Evolutionary conservation across 1,140 invertebrate genomes (phyloP), one percentile per base, ranked within the genome.

Genomic region (Neodiprion virginianus): DNA sequence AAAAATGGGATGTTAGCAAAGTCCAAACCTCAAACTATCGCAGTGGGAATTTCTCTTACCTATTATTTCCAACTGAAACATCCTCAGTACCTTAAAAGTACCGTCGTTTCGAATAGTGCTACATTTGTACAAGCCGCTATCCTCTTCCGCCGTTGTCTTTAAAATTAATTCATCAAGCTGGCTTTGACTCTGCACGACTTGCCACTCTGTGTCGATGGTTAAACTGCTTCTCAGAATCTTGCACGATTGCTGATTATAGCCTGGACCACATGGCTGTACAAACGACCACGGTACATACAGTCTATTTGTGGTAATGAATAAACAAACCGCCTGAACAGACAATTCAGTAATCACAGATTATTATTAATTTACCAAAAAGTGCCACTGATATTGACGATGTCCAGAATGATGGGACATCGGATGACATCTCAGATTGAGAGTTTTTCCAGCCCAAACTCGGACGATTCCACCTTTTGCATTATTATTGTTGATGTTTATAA

Each of bases 31-130:
- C 28, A 5, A 40, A 40, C 28, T 40, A 40, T 40, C 28, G 28
- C 28, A 40, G 0, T 21, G 17, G 17, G 17, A 21, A 1, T 5
- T 40, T 40, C 28, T 14, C 67, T 69, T 23, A 69, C 67, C 67
- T 14, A 69, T 69, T 69, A 69, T 69, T 69, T 69, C 67, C 17
- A 69, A 47, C 67, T 69, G 67, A 47, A 69, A 69, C 67, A 69
- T 69, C 21, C 67, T 21, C 23, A 69, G 21, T 23, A 69, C 67
- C 67, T 69, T 69, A 0, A 69, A 69, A 69, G 67, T 69, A 69
- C 67, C 21, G 23, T 69, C 67, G 12, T 69, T 11, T 23, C 67
- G 7, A 23, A 69, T 69, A 7, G 67, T 69, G 12, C 21, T 69
- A 23, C 67, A 69, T 21, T 69, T 69, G 67, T 69, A 69, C 23